Evolutionary conservation across 1,140 invertebrate species (phyloP), one percentile per base, ranked within the genome.

Genomic region (Ylistrum balloti): DNA sequence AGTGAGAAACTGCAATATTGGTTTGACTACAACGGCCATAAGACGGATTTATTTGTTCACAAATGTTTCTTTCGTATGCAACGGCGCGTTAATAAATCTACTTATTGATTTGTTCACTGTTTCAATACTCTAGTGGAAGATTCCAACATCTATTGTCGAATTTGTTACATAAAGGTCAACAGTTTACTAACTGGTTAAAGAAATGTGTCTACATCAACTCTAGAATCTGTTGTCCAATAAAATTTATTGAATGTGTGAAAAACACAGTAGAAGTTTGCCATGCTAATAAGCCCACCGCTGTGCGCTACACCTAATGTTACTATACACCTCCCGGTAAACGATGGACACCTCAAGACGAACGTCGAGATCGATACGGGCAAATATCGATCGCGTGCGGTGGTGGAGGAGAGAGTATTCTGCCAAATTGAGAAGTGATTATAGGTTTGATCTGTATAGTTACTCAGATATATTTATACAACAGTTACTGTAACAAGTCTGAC

Each of bases 351-450:
- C 56, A 74, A 74, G 56, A 74, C n/a, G 56, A 74, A 74, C 5
- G 22, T 28, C n/a, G 22, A 74, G 17, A 74, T 74, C 56, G 56
- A 74, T 74, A 74, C 56, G 56, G 22, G 56, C n/a, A 28, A 74
- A 74, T 74, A 74, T 74, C 56, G 56, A 74, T 17, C 56, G 5
- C 28, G n/a, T 28, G 3, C 56, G 5, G 56, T 74, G 15, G 45
- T n/a, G n/a, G 28, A 3, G 56, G 56, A 74, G 28, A 28, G 56
- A 28, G 56, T 74, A n/a, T 74, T 74, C 56, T 28, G 56, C 56
- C 56, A 74, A 74, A 74, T 74, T 74, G 22, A n/a, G 56, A 28
- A 74, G n/a, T 74, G 56, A 74, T 74, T 74, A 74, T 74, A 28
- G 56, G 56, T 74, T 74, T 74, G 56, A 28, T 74, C 5, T 74